Conservation (phyloP, 1,140 invertebrate genomes). For the Anastatus disparis region DNA sequence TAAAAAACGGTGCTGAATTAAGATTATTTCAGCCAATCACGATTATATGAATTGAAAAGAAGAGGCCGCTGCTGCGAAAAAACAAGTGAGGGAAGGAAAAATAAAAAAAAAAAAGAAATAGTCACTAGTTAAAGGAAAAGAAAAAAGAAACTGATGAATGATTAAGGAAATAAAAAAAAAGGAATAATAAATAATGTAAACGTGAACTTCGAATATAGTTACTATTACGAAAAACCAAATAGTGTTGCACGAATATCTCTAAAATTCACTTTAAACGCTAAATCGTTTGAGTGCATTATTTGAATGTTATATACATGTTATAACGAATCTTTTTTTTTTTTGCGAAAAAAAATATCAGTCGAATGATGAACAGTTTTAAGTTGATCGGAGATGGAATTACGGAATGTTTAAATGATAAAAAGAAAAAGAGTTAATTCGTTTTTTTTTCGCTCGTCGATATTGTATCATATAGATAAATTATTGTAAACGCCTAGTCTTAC, state of each 20-base stretch:
- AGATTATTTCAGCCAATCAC: slow-evolving; percentile 12
- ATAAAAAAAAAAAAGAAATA: slow-evolving; percentile 15
- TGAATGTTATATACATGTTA: too few relatives aligned
- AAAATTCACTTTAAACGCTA: slow-evolving; percentile 24
- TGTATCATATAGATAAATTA: slow-evolving; percentile 38
- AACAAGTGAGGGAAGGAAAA: too few relatives aligned
- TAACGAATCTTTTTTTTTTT: too few relatives aligned
- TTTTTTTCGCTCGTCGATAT: too few relatives aligned
- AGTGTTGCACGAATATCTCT: slow-evolving; percentile 35
- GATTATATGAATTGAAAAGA: too few relatives aligned
- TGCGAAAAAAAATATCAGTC: too few relatives aligned
- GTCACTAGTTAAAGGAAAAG: slow-evolving; percentile 36
- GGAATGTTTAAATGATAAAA: slow-evolving; percentile 9
- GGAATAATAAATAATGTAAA: too few relatives aligned
- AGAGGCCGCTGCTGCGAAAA: background rate
- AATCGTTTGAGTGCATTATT: too few relatives aligned
- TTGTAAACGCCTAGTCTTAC: slow-evolving; percentile 42
- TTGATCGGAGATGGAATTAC: background rate
- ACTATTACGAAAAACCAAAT: slow-evolving; percentile 43
- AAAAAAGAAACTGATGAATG: slow-evolving; percentile 12
- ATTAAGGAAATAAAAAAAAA: slow-evolving; percentile 9
- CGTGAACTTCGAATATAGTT: slow-evolving; percentile 35
- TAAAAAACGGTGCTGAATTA: slow-evolving; percentile 16
- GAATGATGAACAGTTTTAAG: too few relatives aligned
- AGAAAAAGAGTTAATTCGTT: slow-evolving; percentile 17